Conservation (phyloP, 2,113 vertebrate genomes). For the Hypanus sabinus region DNA sequence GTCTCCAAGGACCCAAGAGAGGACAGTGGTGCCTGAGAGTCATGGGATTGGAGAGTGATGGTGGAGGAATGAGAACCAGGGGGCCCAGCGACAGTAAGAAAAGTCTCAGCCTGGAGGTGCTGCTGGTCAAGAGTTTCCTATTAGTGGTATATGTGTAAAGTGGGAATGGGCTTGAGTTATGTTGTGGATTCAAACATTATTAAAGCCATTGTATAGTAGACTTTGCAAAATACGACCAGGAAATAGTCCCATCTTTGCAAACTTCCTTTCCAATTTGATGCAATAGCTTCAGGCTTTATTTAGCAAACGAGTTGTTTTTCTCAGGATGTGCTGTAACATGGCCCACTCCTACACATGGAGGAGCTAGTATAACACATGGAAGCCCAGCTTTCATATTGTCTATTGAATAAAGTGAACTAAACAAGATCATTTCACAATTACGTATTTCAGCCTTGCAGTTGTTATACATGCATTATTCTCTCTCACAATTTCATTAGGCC, state of each 20-base stretch:
- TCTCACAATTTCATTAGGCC: constrained; percentile 1
- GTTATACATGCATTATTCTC: background rate
- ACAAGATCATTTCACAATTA: background rate
- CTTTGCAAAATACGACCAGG: background rate
- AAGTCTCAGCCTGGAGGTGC: no score
- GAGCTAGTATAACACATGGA: background rate
- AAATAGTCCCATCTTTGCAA: background rate
- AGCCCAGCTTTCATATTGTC: background rate
- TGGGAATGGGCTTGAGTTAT: no score
- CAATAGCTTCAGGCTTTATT: background rate
- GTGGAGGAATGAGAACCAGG: no score
- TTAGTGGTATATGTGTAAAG: no score
- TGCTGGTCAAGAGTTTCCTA: no score
- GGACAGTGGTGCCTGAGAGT: no score
- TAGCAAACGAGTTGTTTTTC: background rate
- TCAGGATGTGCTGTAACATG: background rate
- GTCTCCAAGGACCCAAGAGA: no score
- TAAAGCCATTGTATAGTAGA: background rate
- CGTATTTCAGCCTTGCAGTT: background rate
- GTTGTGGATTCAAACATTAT: background rate
- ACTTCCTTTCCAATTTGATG: background rate
- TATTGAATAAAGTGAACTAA: background rate
- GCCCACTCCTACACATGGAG: background rate
- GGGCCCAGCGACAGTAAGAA: no score
- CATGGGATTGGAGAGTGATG: no score